Conservation (phyloP, 2,797 vertebrate genomes). For the Sandelia bainsii region DNA sequence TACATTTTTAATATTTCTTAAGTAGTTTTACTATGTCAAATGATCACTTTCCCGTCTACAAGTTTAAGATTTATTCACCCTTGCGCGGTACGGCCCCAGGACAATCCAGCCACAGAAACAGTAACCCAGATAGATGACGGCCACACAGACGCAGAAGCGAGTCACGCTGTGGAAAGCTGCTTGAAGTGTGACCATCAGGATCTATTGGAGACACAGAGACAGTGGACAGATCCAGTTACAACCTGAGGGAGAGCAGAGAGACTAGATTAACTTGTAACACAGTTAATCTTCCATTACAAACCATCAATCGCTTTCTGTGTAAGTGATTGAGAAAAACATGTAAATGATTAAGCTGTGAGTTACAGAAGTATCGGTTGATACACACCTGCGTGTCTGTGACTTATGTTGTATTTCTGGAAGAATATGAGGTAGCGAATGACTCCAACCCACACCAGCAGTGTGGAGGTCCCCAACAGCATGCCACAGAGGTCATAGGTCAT, state of each 20-base stretch:
- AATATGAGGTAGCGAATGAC: slow-evolving; percentile 97
- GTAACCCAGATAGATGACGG: slow-evolving; percentile 95
- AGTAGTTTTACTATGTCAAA: too few relatives aligned
- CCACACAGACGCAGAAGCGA: slow-evolving; percentile 95
- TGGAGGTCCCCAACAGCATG: slow-evolving; percentile 94
- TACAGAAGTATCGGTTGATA: neutral
- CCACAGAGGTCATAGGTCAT: slow-evolving; percentile 93
- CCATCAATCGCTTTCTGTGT: neutral
- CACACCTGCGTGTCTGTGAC: slow-evolving; percentile 47
- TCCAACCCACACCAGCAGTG: slow-evolving; percentile 95
- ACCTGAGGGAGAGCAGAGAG: neutral
- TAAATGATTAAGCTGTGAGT: slow-evolving; percentile 6
- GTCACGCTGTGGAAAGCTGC: slow-evolving; percentile 95
- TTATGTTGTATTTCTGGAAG: slow-evolving; percentile 97
- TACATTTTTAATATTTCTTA: too few relatives aligned
- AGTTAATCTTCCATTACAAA: too few relatives aligned
- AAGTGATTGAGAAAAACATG: too few relatives aligned
- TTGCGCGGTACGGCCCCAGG: slow-evolving; percentile 93
- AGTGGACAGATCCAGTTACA: slow-evolving; percentile 4
- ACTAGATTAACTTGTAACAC: slow-evolving; percentile 1
- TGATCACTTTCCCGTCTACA: too few relatives aligned
- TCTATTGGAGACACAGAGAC: slow-evolving; percentile 85
- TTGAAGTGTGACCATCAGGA: slow-evolving; percentile 92
- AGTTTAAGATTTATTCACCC: slow-evolving; percentile 79
- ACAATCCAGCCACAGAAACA: slow-evolving; percentile 98